Percentiles rank a stretch among this genome's conserved stretches.
Conservation (phyloP, 2,888 invertebrate genomes). For the Euproctis similis region DNA sequence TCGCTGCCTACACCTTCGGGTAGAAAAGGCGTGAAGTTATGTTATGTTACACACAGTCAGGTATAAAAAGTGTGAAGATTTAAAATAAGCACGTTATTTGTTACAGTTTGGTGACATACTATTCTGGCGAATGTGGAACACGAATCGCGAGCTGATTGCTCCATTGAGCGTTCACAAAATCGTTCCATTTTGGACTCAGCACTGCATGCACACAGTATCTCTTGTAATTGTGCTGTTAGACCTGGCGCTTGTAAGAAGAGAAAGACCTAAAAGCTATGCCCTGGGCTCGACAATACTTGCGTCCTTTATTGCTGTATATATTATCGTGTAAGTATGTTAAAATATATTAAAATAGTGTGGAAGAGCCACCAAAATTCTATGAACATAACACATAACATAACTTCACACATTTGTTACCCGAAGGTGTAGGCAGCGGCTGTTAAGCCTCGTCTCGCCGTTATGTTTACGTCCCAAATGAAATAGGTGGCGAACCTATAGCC, state of each 20-base stretch:
- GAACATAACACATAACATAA: too few relatives aligned
- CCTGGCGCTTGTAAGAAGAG: slow-evolving; percentile 40
- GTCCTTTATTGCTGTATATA: slow-evolving; percentile 33
- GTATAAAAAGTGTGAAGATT: too few relatives aligned
- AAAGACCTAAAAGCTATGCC: slow-evolving; percentile 36
- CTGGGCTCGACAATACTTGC: slow-evolving; percentile 31
- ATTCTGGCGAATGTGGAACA: slow-evolving; percentile 59
- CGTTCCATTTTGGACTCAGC: slow-evolving; percentile 54
- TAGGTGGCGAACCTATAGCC: too few relatives aligned
- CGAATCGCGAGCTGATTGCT: slow-evolving; percentile 41
- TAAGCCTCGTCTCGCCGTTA: too few relatives aligned
- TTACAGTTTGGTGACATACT: slow-evolving; percentile 56
- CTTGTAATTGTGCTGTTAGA: slow-evolving; percentile 44
- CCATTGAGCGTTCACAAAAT: slow-evolving; percentile 38
- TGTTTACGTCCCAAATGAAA: too few relatives aligned
- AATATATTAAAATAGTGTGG: too few relatives aligned
- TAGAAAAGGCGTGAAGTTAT: too few relatives aligned
- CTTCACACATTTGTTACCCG: too few relatives aligned
- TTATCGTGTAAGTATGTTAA: slow-evolving; percentile 47
- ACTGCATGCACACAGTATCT: slow-evolving; percentile 56
- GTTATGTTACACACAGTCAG: too few relatives aligned
- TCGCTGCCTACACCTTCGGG: too few relatives aligned
- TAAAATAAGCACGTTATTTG: not conserved
- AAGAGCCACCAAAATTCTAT: too few relatives aligned
- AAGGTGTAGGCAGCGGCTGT: too few relatives aligned